phyloP scores from a whole-genome alignment of 2,888 invertebrate species.

The Agrotis segetum region DNA sequence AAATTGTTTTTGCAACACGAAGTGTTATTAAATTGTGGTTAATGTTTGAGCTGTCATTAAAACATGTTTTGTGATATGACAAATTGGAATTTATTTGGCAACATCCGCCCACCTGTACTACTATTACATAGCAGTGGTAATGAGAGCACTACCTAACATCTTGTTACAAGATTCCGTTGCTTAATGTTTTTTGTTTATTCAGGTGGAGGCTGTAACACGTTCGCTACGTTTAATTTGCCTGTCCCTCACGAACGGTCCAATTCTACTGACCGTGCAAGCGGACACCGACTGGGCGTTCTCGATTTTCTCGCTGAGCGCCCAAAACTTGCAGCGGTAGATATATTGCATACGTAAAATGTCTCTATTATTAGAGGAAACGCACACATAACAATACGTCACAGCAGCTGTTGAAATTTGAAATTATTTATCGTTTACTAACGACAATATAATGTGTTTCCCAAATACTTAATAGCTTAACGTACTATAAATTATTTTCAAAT shows the following conservation, averaged over 20 bases:
- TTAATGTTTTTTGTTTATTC: neutral
- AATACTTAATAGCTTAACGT: neutral
- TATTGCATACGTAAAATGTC: neutral
- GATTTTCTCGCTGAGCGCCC: neutral
- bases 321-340: neutral
- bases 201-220: neutral
- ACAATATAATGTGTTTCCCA: neutral
- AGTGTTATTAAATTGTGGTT: neutral
- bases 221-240: neutral
- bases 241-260: neutral
- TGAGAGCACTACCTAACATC: neutral
- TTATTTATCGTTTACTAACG: neutral
- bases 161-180: neutral
- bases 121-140: neutral
- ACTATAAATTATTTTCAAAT: too few relatives aligned
- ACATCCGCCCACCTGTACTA: neutral
- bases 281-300: constrained; percentile 36
- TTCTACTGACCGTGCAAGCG: constrained; percentile 6
- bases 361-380: neutral
- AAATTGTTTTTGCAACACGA: constrained; percentile 6
- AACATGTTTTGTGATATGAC: neutral
- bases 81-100: neutral
- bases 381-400: neutral
- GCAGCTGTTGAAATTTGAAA: too few relatives aligned
- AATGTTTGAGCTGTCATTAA: constrained; percentile 3